Conservation (phyloP, 1,140 invertebrate genomes). For the Drosophila burlai region DNA sequence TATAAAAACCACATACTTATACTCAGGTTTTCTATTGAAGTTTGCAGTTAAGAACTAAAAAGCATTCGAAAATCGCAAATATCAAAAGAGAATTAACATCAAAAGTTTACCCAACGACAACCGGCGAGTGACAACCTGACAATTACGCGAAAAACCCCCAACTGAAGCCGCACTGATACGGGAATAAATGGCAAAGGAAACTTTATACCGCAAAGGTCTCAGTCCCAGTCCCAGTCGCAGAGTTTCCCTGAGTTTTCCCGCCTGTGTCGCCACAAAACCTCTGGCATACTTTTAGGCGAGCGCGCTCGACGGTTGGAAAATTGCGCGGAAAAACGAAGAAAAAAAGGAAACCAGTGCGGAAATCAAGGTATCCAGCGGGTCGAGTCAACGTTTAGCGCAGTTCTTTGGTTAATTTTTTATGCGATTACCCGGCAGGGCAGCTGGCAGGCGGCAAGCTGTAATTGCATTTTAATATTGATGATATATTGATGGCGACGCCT, state of each 20-base stretch:
- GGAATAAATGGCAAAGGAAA: constrained; percentile 40
- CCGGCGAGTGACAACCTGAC: constrained; percentile 33
- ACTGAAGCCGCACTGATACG: constrained; percentile 24
- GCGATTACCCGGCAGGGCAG: constrained; percentile 37
- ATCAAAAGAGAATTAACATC: constrained; percentile 25
- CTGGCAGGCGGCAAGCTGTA: constrained; percentile 40
- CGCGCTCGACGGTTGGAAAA: not conserved
- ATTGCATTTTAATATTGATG: constrained; percentile 79
- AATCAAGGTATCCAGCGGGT: constrained; percentile 46
- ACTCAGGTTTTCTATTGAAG: not conserved
- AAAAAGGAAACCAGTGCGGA: not conserved
- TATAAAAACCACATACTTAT: not conserved
- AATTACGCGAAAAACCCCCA: constrained; percentile 27
- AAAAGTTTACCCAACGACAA: constrained; percentile 10
- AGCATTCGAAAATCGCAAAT: constrained; percentile 6
- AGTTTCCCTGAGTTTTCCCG: constrained; percentile 34
- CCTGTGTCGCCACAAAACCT: constrained; percentile 16
- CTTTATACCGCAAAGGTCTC: constrained; percentile 16
- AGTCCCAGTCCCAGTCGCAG: not conserved
- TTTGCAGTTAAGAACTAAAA: constrained; percentile 3
- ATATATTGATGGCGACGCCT: constrained; percentile 43
- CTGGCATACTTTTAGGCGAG: constrained; percentile 41
- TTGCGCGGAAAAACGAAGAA: not conserved
- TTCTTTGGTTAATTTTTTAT: constrained; percentile 45
- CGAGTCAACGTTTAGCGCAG: constrained; percentile 40